Base-by-base conservation (phyloP, 2,113 vertebrate species). In the Hemicordylus capensis region DNA sequence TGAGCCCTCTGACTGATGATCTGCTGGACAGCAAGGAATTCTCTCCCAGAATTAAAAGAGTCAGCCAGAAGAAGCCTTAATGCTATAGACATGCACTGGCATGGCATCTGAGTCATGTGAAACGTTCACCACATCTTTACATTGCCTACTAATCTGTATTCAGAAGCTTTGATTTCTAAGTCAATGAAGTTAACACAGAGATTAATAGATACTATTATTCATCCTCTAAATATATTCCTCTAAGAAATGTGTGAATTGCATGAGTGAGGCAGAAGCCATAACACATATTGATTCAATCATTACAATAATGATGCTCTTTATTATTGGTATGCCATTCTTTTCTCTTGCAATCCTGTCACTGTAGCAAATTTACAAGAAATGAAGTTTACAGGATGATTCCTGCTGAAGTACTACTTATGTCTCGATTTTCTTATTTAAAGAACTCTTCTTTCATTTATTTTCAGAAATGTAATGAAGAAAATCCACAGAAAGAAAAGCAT, bases 381-480 rank as follows among this genome's bases (percentile, higher is more conserved):
- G 24, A 70, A 39, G 37, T n/a, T 70, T 20, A 70, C 44, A 14
- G 75, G 78, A 56, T 7, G 0, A 46, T 2, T 63, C 70, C 37
- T 76, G 31, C 20, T 78, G 74, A n/a, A n/a, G 12, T 31, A 86
- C 31, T 2, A 39, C 51, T 24, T 75, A 37, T 1, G 76, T 48
- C 19, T 80, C 77, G n/a, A 19, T 56, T 6, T 83, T 86, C 31
- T 77, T 74, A 76, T 74, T 82, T 72, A 44, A 80, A 64, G 19
- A 61, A 64, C 2, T 1, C 6, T 84, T 72, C n/a, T 10, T 77
- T 24, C 28, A 70, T 69, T 85, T 88, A 51, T 80, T 76, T 73
- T 80, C 31, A 85, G 12, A 56, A 39, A 66, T 66, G 83, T 89
- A 74, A 63, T 83, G 20, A 83, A 67, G 42, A 81, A 83, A 92